phyloP scores from a whole-genome alignment of 2,113 vertebrate species.

The Microtus oregoni region DNA sequence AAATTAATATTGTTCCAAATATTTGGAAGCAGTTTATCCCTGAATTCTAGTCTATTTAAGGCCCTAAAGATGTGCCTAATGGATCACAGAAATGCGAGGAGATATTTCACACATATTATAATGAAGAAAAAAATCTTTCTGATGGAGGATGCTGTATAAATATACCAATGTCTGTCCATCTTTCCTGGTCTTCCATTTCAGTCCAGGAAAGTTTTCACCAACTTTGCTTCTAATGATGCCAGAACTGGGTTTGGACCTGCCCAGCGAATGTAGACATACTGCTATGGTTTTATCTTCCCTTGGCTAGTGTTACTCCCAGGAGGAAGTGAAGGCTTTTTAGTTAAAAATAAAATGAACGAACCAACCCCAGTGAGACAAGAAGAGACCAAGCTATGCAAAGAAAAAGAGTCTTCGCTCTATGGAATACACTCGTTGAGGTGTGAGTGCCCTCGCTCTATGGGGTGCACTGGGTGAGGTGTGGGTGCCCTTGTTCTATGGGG shows the following conservation, averaged over 20 bases:
- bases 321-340: conserved; percentile 20
- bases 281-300: background rate
- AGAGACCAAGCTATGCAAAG: background rate
- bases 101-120: conserved; percentile 54
- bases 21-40: conserved; percentile 32
- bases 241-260: background rate
- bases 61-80: conserved; percentile 51
- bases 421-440: background rate
- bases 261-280: background rate
- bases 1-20: conserved; percentile 55
- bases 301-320: background rate
- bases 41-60: conserved; percentile 63
- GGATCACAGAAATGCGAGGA: background rate
- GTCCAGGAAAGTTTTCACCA: background rate
- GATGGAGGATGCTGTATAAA: background rate
- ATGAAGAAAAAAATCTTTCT: background rate
- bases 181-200: background rate
- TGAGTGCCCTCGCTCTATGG: background rate
- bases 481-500: background rate
- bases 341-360: conserved; percentile 16
- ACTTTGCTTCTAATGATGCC: background rate
- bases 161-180: background rate
- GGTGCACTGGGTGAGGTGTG: background rate
- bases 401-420: background rate
- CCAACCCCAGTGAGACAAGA: conserved; percentile 11